Evolutionary conservation across 1,140 invertebrate genomes (phyloP).

Genomic region (Lepidostoma basale): DNA sequence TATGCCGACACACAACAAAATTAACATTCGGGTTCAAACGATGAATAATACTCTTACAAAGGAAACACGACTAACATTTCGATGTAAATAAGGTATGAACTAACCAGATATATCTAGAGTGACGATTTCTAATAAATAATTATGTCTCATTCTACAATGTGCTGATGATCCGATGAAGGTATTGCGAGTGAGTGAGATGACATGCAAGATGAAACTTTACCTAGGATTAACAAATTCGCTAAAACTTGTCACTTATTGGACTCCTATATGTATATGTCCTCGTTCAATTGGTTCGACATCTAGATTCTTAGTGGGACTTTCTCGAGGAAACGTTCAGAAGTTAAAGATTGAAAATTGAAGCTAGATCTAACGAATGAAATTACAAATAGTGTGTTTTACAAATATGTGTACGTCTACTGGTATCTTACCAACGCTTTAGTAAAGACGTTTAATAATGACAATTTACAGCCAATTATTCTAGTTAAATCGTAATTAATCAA

Average conservation of each 20-base stretch:
- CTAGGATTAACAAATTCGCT: conserved; percentile 22
- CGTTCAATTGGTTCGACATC: conserved; percentile 8
- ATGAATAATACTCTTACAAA: conserved; percentile 10
- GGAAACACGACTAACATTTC: conserved; percentile 6
- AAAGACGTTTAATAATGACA: conserved; percentile 32
- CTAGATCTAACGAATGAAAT: conserved; percentile 34
- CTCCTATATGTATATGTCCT: not conserved
- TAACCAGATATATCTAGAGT: not conserved
- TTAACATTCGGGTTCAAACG: conserved; percentile 1
- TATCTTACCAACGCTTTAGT: conserved; percentile 18
- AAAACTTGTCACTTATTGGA: not conserved
- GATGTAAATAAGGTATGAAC: conserved; percentile 18
- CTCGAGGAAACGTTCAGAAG: conserved; percentile 3
- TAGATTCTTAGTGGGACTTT: not conserved
- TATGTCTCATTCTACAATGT: conserved; percentile 15
- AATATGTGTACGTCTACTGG: conserved; percentile 5
- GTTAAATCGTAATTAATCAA: conserved; percentile 39
- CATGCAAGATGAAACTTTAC: conserved; percentile 11
- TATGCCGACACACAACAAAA: conserved; percentile 20
- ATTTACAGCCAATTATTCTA: conserved; percentile 45
- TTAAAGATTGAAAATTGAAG: conserved; percentile 37
- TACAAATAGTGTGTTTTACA: conserved; percentile 27
- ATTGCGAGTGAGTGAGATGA: conserved; percentile 21
- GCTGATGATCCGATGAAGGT: conserved; percentile 19
- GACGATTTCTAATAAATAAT: not conserved